Base-by-base conservation (phyloP, 1,140 invertebrate genomes). In the Drosophila ohnishii region DNA sequence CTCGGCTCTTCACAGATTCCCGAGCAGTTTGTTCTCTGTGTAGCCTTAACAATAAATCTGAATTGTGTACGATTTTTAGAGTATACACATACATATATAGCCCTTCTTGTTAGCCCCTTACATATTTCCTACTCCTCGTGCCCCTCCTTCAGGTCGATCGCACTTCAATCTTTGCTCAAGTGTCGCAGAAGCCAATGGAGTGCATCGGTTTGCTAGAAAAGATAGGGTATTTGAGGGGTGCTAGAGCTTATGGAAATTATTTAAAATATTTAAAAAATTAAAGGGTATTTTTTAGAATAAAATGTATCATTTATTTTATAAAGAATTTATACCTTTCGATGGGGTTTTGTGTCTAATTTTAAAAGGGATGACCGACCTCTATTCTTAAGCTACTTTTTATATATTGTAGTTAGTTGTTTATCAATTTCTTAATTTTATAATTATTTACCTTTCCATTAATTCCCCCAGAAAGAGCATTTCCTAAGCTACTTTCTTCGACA, bases 11-110 rank as follows among this genome's bases (percentile, higher is more conserved):
- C 82, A 69, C 70, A 70, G 78, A 82, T 79, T 86, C 75, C 53
- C 55, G 45, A 40, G 8, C 72, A 44, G 55, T 40, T 22, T 53
- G 47, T 58, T 28, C 53, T 42, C 42, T n/a, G 14, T 35, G 13
- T 30, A 71, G 64, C 66, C 42, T 88, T 80, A 83, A 83, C 84
- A 71, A 88, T 87, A 87, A 87, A 87, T 87, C 64, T 86, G 62
- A 82, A 87, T 87, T 83, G 83, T 79, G 64, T 79, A 65, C 53
- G 60, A 59, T 65, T 73, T 74, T 58, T 56, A 51, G 39, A 55
- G 67, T 71, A 51, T 39, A 37, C 14, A 16, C 14, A 48, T 9
- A n/a, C 14, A 28, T 9, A 58, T 37, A 30, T 55, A 40, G 44
- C 39, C 45, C 66, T 40, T 72, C 35, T 19, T 16, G 47, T 34